Conservation (phyloP, 53 echinoderm and acorn worm genomes). For the Pentamera pediparva region DNA sequence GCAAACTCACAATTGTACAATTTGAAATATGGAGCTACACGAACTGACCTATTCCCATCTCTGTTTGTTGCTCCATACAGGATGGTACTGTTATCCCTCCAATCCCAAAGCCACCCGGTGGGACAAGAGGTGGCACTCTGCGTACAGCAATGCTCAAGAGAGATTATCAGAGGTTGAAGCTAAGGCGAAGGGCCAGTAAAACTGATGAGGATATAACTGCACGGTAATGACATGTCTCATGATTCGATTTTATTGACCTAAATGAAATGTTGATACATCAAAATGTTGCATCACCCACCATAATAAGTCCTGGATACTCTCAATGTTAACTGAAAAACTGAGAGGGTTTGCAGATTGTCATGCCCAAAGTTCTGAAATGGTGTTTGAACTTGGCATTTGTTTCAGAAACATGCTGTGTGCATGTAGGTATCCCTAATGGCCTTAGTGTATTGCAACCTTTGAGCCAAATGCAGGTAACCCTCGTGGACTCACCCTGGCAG, state of each 20-base stretch:
- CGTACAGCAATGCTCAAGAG: conserved; percentile 90
- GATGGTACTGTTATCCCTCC: conserved; percentile 57
- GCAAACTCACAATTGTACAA: too few relatives aligned
- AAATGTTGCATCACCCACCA: background rate
- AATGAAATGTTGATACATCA: background rate
- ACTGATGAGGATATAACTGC: conserved; percentile 6
- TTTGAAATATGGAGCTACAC: too few relatives aligned
- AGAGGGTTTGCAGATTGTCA: too few relatives aligned
- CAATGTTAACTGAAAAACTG: too few relatives aligned
- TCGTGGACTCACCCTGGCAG: too few relatives aligned
- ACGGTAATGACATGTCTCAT: background rate
- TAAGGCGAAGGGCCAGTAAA: conserved; percentile 66
- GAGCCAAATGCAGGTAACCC: too few relatives aligned
- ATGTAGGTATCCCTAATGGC: too few relatives aligned
- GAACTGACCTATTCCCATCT: too few relatives aligned
- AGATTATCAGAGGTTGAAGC: conserved; percentile 62
- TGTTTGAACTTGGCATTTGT: too few relatives aligned
- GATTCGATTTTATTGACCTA: background rate
- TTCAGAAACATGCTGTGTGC: too few relatives aligned
- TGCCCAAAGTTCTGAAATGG: too few relatives aligned
- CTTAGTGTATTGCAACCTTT: too few relatives aligned
- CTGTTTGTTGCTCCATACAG: background rate
- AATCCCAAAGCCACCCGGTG: conserved; percentile 77
- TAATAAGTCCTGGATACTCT: background rate
- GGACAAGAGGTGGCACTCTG: conserved; percentile 55